These are phyloP conservation scores for Drosophila baimaii DNA, from an alignment of 1,140 invertebrate genomes.

Conservation along the genomic window DNA sequence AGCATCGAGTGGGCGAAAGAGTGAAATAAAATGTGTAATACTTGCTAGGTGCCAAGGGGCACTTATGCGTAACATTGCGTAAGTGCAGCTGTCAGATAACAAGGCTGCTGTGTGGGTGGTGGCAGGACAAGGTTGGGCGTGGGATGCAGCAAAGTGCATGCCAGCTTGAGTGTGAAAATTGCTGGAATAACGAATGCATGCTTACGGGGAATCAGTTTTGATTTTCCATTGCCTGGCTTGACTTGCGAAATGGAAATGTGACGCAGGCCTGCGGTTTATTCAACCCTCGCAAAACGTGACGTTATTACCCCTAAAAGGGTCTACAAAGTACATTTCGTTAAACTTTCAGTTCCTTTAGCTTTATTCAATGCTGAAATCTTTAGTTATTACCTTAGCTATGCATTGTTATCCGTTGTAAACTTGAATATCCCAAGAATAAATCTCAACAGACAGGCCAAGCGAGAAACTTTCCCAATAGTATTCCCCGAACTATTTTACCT, in stretches of 20 bases:
- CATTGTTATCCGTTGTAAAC: slow-evolving; percentile 10
- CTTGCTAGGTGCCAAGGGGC: slow-evolving; percentile 33
- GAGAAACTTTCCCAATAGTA: slow-evolving; percentile 42
- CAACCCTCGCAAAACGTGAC: slow-evolving; percentile 34
- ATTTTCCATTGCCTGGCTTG: slow-evolving; percentile 29
- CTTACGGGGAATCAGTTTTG: slow-evolving; percentile 29
- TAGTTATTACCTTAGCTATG: slow-evolving; percentile 9
- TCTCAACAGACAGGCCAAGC: slow-evolving; percentile 37
- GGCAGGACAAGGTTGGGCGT: not conserved
- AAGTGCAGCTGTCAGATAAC: slow-evolving; percentile 71
- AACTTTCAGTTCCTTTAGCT: slow-evolving; percentile 17
- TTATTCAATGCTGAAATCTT: not conserved
- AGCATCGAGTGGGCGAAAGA: slow-evolving; percentile 13
- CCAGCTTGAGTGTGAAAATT: slow-evolving; percentile 78
- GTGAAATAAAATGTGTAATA: slow-evolving; percentile 33
- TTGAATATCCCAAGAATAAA: slow-evolving; percentile 64
- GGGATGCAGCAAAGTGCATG: slow-evolving; percentile 57
- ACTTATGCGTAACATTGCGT: slow-evolving; percentile 73
- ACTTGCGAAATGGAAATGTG: slow-evolving; percentile 27
- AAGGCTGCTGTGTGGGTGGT: not conserved
- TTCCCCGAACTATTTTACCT: slow-evolving; percentile 59
- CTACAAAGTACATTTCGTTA: not conserved
- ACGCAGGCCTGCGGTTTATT: slow-evolving; percentile 20
- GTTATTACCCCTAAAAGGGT: slow-evolving; percentile 25
- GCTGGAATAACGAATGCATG: slow-evolving; percentile 64